phyloP scores from a whole-genome alignment of 1,140 invertebrate species.

The Micrasema longulum region DNA sequence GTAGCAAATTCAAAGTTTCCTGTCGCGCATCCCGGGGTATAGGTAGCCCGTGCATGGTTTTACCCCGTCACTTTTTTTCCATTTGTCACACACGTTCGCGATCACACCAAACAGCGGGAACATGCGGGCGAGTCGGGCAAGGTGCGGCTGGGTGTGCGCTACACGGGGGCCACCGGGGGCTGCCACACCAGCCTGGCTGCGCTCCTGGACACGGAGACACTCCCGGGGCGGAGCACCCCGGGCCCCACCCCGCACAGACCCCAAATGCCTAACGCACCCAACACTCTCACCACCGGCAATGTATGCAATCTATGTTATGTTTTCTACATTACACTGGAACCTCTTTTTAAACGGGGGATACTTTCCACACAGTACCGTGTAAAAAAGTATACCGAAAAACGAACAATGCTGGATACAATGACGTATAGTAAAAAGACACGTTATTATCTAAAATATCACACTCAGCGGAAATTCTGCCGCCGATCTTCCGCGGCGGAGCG shows the following conservation, averaged over 20 bases:
- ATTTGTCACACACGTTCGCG: constrained; percentile 18
- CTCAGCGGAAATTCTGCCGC: too few species aligned
- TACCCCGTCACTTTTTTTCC: constrained; percentile 30
- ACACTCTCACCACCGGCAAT: constrained; percentile 37
- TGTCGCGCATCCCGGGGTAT: constrained; percentile 15
- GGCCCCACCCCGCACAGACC: constrained; percentile 57
- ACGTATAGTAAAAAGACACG: too few species aligned
- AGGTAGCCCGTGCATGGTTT: constrained; percentile 12
- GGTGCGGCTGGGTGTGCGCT: constrained; percentile 12
- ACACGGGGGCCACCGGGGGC: constrained; percentile 4
- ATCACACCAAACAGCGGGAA: constrained; percentile 6
- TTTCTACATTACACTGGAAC: too few species aligned
- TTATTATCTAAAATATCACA: too few species aligned
- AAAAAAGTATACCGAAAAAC: too few species aligned
- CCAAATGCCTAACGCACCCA: constrained; percentile 47
- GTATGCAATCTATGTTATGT: constrained; percentile 46
- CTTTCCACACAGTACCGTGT: too few species aligned
- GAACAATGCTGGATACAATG: too few species aligned
- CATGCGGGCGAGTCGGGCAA: constrained; percentile 2
- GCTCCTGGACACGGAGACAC: constrained; percentile 62
- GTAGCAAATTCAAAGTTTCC: constrained; percentile 1
- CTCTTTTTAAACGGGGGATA: too few species aligned
- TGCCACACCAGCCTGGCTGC: constrained; percentile 50
- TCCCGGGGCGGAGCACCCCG: constrained; percentile 65
- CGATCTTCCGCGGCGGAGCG: too few species aligned